Evolutionary conservation across 2,113 vertebrate genomes (phyloP).

Genomic region (Tupaia chinensis): DNA sequence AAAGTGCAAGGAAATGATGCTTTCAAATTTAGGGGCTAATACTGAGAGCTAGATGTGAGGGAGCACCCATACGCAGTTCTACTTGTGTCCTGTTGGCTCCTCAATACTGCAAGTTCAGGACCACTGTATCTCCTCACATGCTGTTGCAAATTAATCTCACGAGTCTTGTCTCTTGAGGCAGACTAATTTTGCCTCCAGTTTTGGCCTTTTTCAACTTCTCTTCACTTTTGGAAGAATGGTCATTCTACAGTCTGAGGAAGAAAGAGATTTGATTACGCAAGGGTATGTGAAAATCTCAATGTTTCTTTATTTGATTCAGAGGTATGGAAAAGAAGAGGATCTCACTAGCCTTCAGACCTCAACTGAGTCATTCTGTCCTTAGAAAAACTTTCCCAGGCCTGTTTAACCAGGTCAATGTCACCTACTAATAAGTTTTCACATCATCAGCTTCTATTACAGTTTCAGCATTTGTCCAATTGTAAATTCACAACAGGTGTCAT

Average conservation of each 20-base stretch:
- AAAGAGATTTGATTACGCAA: neutral
- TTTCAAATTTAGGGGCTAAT: neutral
- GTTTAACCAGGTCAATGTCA: neutral
- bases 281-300: neutral
- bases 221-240: neutral
- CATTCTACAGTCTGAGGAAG: neutral
- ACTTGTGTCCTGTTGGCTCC: neutral
- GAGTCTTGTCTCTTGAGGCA: neutral
- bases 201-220: neutral
- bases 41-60: neutral
- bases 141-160: slow-evolving; percentile 20
- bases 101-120: neutral
- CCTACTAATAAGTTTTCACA: neutral
- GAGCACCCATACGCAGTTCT: neutral
- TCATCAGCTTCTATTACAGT: neutral
- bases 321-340: neutral
- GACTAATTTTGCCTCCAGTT: neutral
- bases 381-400: neutral
- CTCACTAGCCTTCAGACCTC: neutral
- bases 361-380: neutral
- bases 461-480: neutral
- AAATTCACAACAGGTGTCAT: neutral
- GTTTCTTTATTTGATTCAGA: slow-evolving; percentile 30
- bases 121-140: neutral
- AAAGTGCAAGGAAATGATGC: neutral